Conservation (phyloP, 1,140 invertebrate species). For the Atta cephalotes region DNA sequence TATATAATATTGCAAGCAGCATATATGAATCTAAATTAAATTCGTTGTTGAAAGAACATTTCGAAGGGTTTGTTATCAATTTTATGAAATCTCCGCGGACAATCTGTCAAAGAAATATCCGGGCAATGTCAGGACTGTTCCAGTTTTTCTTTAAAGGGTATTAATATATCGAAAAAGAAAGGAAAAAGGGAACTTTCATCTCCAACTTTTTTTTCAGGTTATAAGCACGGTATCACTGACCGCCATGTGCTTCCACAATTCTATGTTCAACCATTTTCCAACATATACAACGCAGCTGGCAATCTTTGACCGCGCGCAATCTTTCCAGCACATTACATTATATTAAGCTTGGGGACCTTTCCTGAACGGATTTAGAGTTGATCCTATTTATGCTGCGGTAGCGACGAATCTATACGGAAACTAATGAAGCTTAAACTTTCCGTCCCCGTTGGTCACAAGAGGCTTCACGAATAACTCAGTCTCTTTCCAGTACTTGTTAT, state of each 20-base stretch:
- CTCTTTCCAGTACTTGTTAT: neutral
- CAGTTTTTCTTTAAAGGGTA: constrained; percentile 23
- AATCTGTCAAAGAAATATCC: constrained; percentile 43
- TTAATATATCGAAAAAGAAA: constrained; percentile 6
- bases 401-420: constrained; percentile 4
- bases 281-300: constrained; percentile 4
- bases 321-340: constrained; percentile 51
- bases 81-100: constrained; percentile 30
- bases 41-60: neutral
- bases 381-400: constrained; percentile 31
- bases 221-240: constrained; percentile 44
- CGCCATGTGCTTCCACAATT: neutral
- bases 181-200: constrained; percentile 5
- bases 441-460: neutral
- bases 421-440: constrained; percentile 8
- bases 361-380: neutral
- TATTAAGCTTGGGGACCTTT: constrained; percentile 48
- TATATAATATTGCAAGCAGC: neutral
- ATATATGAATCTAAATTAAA: constrained; percentile 43
- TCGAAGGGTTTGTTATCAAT: constrained; percentile 5
- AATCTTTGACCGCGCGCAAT: constrained; percentile 41
- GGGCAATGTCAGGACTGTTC: neutral
- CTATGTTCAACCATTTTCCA: constrained; percentile 27
- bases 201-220: constrained; percentile 32
- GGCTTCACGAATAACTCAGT: constrained; percentile 28